Percentiles rank a stretch among this genome's conserved stretches.
phyloP scores from a whole-genome alignment of 2,113 vertebrate genomes.

The Elgaria multicarinata region DNA sequence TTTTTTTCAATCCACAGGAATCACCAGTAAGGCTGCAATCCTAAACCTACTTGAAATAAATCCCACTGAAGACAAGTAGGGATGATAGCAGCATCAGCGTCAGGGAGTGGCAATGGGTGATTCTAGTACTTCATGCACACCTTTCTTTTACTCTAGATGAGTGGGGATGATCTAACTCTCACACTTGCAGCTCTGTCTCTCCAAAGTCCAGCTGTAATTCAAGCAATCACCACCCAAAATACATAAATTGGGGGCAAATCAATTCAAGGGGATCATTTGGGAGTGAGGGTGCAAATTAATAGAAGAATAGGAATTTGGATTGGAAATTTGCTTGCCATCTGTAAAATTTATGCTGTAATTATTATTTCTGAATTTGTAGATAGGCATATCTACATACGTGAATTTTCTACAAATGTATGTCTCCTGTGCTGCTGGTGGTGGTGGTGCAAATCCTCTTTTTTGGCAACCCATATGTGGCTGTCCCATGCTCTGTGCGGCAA shows the following conservation, averaged over 20 bases:
- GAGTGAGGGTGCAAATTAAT: background rate
- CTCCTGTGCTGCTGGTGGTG: background rate
- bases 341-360: background rate
- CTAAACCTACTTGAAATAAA: background rate
- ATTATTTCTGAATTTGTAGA: background rate
- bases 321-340: background rate
- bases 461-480: no score
- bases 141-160: background rate
- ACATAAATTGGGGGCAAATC: background rate
- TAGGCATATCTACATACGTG: background rate
- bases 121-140: background rate
- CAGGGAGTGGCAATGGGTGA: background rate
- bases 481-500: background rate
- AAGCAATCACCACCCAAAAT: background rate
- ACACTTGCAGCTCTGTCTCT: background rate
- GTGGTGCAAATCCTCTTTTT: no score
- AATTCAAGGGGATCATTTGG: background rate
- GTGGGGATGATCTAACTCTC: background rate
- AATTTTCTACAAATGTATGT: background rate
- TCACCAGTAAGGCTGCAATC: background rate
- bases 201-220: background rate
- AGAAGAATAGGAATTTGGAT: background rate
- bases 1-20: no score
- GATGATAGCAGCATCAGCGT: background rate
- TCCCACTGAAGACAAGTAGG: background rate